These are phyloP conservation scores for Dreissena rostriformis DNA, from an alignment of 1,140 invertebrate species.

Conservation along the genomic window DNA sequence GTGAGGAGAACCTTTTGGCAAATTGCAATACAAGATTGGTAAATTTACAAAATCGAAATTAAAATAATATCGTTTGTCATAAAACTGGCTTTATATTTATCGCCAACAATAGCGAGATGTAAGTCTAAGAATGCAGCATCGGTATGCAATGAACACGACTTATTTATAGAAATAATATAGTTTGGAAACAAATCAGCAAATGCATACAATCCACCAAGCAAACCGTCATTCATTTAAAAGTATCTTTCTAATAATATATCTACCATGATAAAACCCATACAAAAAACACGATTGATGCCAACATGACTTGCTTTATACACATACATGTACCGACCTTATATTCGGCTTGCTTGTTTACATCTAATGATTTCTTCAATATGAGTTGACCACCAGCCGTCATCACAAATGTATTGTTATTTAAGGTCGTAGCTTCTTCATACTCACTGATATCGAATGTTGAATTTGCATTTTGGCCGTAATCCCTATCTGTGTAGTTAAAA, in stretches of 20 bases:
- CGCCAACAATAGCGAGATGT: too few species aligned
- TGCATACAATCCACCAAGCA: background rate
- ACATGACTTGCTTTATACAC: too few species aligned
- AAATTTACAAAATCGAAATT: too few species aligned
- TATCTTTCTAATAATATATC: background rate
- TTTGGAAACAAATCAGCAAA: too few species aligned
- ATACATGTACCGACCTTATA: slow-evolving; percentile 11
- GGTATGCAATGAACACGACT: too few species aligned
- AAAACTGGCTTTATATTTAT: too few species aligned
- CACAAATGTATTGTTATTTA: slow-evolving; percentile 1
- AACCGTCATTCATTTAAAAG: background rate
- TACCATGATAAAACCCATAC: background rate
- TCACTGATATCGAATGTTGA: slow-evolving; percentile 21
- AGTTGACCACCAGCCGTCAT: slow-evolving; percentile 2
- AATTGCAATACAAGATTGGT: too few species aligned
- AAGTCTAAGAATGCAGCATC: too few species aligned
- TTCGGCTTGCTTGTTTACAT: background rate
- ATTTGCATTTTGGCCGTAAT: slow-evolving; percentile 29
- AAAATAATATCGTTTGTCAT: too few species aligned
- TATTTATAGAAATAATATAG: too few species aligned
- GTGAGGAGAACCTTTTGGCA: too few species aligned
- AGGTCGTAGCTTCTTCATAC: slow-evolving; percentile 2
- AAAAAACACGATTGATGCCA: too few species aligned
- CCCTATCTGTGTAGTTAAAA: slow-evolving; percentile 39
- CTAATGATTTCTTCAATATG: background rate